Conservation (phyloP, 2,797 vertebrate genomes). For the Danionella dracula region DNA sequence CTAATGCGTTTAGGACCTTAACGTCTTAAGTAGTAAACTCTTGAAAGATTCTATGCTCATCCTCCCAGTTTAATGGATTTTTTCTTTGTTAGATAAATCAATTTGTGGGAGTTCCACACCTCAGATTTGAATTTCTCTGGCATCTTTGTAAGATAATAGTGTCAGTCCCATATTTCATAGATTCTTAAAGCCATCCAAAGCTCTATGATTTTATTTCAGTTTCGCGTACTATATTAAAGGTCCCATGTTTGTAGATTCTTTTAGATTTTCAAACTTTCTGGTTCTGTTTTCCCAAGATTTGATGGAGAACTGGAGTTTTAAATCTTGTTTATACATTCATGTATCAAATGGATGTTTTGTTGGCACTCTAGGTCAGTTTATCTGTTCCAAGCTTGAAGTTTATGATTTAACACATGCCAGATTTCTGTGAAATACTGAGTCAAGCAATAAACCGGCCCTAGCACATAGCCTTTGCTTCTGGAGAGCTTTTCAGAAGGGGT, state of each 20-base stretch:
- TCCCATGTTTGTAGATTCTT: not conserved
- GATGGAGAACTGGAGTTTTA: not conserved
- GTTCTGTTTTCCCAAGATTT: not conserved
- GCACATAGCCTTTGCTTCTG: not conserved
- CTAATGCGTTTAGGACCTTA: too few relatives aligned
- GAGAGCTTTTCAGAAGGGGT: conserved; percentile 8
- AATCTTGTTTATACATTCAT: not conserved
- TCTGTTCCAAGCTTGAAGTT: not conserved
- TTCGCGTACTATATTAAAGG: not conserved
- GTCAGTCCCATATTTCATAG: too few relatives aligned
- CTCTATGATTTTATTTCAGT: not conserved
- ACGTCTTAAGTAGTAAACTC: too few relatives aligned
- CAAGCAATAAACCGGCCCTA: not conserved
- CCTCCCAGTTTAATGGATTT: conserved; percentile 32
- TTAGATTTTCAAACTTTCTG: not conserved
- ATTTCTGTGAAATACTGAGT: conserved; percentile 4
- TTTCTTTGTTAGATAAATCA: conserved; percentile 31
- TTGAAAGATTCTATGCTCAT: not conserved
- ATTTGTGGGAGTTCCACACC: conserved; percentile 11
- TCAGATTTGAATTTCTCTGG: not conserved
- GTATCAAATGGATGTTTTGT: not conserved
- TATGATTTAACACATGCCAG: conserved; percentile 1
- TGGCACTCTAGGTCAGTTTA: not conserved
- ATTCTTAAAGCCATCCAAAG: too few relatives aligned
- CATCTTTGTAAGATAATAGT: too few relatives aligned